Percentiles rank a stretch among this genome's conserved stretches.
phyloP scores from a whole-genome alignment of 2,888 invertebrate genomes.

The Tribolium freemani region DNA sequence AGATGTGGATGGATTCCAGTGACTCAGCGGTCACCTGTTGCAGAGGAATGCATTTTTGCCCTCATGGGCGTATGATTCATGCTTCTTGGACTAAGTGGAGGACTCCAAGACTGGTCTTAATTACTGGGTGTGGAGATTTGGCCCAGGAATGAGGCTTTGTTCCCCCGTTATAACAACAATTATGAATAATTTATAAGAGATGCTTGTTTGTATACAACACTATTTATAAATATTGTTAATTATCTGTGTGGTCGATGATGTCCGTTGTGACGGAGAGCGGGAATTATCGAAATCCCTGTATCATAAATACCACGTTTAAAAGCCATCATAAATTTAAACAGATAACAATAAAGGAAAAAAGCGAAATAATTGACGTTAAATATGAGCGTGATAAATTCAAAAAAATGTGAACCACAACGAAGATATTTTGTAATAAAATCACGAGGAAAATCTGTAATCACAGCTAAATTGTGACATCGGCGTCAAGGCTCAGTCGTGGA shows the following conservation, averaged over 20 bases:
- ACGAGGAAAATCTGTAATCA: background rate
- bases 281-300: background rate
- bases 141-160: background rate
- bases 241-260: background rate
- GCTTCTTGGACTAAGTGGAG: background rate
- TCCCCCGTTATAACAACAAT: background rate
- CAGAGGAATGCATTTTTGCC: slow-evolving; percentile 23
- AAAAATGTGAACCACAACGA: background rate
- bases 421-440: background rate
- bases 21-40: slow-evolving; percentile 2
- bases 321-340: background rate
- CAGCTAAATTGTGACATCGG: background rate
- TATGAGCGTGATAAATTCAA: background rate
- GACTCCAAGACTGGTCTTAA: background rate
- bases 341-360: background rate
- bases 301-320: background rate
- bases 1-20: background rate
- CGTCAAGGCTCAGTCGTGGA: background rate
- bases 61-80: slow-evolving; percentile 20
- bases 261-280: background rate
- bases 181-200: slow-evolving; percentile 3
- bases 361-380: background rate
- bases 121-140: background rate
- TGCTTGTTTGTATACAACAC: background rate
- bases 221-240: slow-evolving; percentile 6